A percentile compares a stretch with the other conserved stretches of the same genome.
These are phyloP conservation scores for Hymenopus coronatus DNA, from an alignment of 2,888 invertebrate species.

Conservation along the genomic window DNA sequence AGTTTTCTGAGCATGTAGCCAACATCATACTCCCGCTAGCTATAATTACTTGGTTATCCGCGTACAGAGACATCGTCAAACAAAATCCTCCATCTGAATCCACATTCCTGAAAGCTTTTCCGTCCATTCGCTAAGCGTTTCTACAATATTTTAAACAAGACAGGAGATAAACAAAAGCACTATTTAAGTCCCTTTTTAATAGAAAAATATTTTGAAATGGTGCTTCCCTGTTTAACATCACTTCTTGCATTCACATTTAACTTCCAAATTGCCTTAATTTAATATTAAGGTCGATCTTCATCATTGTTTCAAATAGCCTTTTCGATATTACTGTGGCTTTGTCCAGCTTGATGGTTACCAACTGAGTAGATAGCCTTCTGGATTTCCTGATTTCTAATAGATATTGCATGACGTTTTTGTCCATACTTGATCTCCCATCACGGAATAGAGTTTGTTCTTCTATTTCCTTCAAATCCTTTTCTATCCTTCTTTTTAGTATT, in stretches of 20 bases:
- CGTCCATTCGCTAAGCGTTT: too few relatives aligned
- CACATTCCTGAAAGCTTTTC: too few relatives aligned
- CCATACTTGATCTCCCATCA: not conserved
- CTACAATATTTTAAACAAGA: too few relatives aligned
- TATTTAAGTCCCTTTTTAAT: too few relatives aligned
- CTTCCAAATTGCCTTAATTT: not conserved
- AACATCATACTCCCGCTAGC: not conserved
- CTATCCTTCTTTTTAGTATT: not conserved
- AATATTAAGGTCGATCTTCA: not conserved
- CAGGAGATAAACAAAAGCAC: too few relatives aligned
- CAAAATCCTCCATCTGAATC: not conserved
- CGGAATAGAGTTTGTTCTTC: not conserved
- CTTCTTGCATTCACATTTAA: too few relatives aligned
- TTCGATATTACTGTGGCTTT: not conserved
- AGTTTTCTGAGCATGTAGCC: not conserved
- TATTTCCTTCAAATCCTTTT: not conserved
- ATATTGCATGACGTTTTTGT: too few relatives aligned
- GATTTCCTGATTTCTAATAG: not conserved
- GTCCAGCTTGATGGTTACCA: not conserved
- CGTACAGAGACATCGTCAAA: not conserved
- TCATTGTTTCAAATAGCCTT: not conserved
- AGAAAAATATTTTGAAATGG: too few relatives aligned
- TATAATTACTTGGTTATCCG: not conserved
- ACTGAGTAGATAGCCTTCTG: not conserved
- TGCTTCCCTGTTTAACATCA: too few relatives aligned